Base-by-base conservation (phyloP, 1,140 invertebrate genomes). In the Drosophila nigrodunni region DNA sequence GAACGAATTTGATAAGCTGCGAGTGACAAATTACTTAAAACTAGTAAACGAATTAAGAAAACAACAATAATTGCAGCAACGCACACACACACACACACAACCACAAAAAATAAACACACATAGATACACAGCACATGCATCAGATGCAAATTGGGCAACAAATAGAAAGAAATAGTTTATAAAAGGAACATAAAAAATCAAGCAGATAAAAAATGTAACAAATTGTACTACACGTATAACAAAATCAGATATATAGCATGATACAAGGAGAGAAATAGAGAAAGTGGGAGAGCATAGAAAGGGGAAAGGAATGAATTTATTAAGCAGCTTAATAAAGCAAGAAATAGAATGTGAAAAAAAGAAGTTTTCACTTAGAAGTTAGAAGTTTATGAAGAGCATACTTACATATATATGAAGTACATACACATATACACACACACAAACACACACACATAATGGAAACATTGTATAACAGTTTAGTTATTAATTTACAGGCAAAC, bases 321-420 rank as follows among this genome's bases (percentile, higher is more conserved):
- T 88, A 89, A 89, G 80, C 71, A 81, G 80, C 86, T 89, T 89
- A 89, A 89, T 85, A 89, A 87, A 70, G 25, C 34, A 43, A 30
- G 18, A 41, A 21, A 21, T 21, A 21, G 18, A 1, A 49, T n/a
- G 54, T 41, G 21, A 73, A 41, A n/a, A 44, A 44, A 49, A 25
- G 15, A 30, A 44, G 52, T 47, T 65, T 59, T 39, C 68, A 68
- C 52, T 64, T 64, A 52, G 54, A 77, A 69, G 69, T 49, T 75
- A 65, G 58, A 61, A 76, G 52, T 70, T 77, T 77, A 73, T 86
- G 82, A 86, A 85, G 74, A 85, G 74, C 77, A 85, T 71, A 85
- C 67, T 81, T 73, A 76, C 77, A 85, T 71, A 85, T 68, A 86
- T 73, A 76, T 79, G 80, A 83, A 83, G 68, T 78, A 82, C 61